phyloP scores from a whole-genome alignment of 2,888 invertebrate species.

The Hololepta plana region DNA sequence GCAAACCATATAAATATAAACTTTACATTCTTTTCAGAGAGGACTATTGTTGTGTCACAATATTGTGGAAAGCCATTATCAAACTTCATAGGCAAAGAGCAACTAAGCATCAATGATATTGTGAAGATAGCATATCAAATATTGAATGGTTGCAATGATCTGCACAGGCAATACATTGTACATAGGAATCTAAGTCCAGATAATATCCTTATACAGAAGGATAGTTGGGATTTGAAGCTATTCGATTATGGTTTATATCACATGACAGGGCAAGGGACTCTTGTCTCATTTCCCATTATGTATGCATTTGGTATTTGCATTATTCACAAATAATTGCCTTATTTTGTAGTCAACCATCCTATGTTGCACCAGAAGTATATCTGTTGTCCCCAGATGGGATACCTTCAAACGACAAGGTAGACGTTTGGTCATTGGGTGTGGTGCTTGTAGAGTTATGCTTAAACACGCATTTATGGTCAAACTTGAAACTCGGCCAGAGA shows the following conservation, averaged over 20 bases:
- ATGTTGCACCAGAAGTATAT: constrained; percentile 68
- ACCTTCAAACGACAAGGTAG: constrained; percentile 52
- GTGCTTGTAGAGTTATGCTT: constrained; percentile 66
- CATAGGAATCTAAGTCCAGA: constrained; percentile 68
- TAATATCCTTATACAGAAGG: constrained; percentile 59
- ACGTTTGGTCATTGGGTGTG: constrained; percentile 91
- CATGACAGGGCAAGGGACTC: constrained; percentile 73
- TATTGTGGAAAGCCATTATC: constrained; percentile 50
- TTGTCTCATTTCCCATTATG: constrained; percentile 83
- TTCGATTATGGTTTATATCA: constrained; percentile 88
- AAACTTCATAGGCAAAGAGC: constrained; percentile 27
- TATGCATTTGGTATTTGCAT: constrained; percentile 24
- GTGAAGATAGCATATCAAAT: constrained; percentile 54
- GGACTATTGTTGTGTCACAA: constrained; percentile 69
- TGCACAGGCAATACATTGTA: constrained; percentile 55
- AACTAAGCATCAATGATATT: constrained; percentile 32
- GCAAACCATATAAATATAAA: constrained; percentile 1
- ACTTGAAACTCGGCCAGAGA: constrained; percentile 54
- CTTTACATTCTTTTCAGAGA: constrained; percentile 35
- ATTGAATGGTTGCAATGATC: constrained; percentile 47
- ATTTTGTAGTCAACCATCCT: constrained; percentile 47
- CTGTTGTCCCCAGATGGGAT: constrained; percentile 34
- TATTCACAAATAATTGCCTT: constrained; percentile 2
- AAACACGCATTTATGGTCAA: constrained; percentile 50
- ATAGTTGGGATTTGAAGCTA: constrained; percentile 58